Evolutionary conservation across 2,797 vertebrate species (phyloP), one percentile per base, ranked within the genome.

Genomic region (Cygnus olor): DNA sequence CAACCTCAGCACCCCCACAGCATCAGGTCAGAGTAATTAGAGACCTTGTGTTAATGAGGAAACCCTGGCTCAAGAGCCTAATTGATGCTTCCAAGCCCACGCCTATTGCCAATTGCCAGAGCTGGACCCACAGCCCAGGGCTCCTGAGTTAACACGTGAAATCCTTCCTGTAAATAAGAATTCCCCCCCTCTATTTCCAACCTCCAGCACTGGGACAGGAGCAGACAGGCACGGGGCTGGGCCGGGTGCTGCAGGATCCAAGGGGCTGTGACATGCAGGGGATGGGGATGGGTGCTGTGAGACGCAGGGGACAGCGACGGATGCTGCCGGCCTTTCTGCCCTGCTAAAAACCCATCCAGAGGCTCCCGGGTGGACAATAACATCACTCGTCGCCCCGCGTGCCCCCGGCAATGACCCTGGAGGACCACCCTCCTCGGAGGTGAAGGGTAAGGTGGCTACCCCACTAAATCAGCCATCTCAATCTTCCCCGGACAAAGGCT

Each of bases 401-500:
- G 93, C 71, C 89, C 94, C 79, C 71, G 4, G 72, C 94, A 47
- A 2, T 90, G 94, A 94, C 95, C 88, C 77, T 8, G 0, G 6
- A 14, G 78, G 94, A 94, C 94, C 93, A 96, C 95, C 85, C 70
- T 84, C 16, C 71, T 79, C 7, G 66, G 70, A 49, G 82, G 76
- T 47, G 70, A 71, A 53, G 72, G 69, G 36, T 20, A 81, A 30
- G 90, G 70, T 36, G 7, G 76, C 86, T 10, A 10, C 84, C 44
- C 57, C 8, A 10, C 88, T 80, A 71, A 86, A 19, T 21, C 93
- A 58, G 54, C 89, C 49, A 89, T 85, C 89, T 95, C 96, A 24
- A 88, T 94, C 91, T 89, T 93, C 84, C 71, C 68, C 28, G 9
- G 63, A 96, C 96, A 97, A 94, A 94, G 80, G 12, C 87, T 85